Conservation (phyloP, 2,888 invertebrate genomes). For the Ophonus ardosiacus region DNA sequence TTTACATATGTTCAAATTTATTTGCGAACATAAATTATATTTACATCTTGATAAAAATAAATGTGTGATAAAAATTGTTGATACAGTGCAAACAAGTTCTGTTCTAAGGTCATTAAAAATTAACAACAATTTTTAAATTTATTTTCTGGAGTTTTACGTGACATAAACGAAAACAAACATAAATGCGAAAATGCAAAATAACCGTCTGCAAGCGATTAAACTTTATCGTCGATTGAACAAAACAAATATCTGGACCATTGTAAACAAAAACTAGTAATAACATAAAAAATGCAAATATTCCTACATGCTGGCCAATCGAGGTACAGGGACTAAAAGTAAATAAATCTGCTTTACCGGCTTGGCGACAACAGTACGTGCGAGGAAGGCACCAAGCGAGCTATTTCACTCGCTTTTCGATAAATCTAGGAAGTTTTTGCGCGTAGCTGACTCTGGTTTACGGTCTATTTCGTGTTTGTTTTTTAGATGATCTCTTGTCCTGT, state of each 20-base stretch:
- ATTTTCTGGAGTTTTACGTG: not conserved
- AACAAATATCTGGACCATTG: slow-evolving; percentile 1
- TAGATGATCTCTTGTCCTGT: slow-evolving; percentile 54
- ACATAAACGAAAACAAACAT: not conserved
- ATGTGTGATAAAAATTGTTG: not conserved
- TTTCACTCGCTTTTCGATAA: slow-evolving; percentile 53
- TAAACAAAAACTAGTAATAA: slow-evolving; percentile 29
- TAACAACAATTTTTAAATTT: not conserved
- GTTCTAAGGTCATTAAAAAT: not conserved
- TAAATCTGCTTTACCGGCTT: slow-evolving; percentile 8
- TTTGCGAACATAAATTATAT: not conserved
- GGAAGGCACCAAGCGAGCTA: not conserved
- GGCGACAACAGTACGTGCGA: slow-evolving; percentile 18
- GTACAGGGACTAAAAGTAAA: slow-evolving; percentile 19
- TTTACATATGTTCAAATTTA: not conserved
- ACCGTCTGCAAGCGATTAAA: slow-evolving; percentile 9
- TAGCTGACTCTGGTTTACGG: slow-evolving; percentile 49
- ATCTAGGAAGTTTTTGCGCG: slow-evolving; percentile 51
- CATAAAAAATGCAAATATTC: slow-evolving; percentile 23
- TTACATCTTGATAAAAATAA: not conserved
- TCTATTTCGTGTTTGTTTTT: slow-evolving; percentile 58
- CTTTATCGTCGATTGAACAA: not conserved
- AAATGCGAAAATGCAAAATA: not conserved
- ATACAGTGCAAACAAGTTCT: not conserved
- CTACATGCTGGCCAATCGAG: slow-evolving; percentile 3